Evolutionary conservation across 2,888 invertebrate species (phyloP), one percentile per base, ranked within the genome.

Genomic region (Lysandra coridon): DNA sequence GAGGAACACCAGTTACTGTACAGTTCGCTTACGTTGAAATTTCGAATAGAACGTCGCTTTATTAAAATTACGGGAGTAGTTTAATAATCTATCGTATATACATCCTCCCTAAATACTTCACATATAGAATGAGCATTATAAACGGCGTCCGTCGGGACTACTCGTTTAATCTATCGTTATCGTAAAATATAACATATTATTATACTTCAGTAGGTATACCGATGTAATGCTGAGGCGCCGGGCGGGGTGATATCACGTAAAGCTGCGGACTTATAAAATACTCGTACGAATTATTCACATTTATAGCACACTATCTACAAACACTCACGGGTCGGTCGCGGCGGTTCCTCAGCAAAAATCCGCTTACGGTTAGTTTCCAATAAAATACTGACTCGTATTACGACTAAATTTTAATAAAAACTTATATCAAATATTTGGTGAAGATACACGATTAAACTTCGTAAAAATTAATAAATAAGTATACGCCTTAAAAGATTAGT

Each of bases 201-300:
- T 62, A 62, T 62, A 83, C 80, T 83, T 83, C 82, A 83, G 81
- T 84, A 84, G 83, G 82, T 84, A 82, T 81, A 84, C 81, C 79
- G 91, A 90, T 89, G 88, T 89, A 86, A 87, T 90, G 90, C 93
- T 87, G 89, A 88, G 91, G 92, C 92, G 92, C 91, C 93, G 88
- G 87, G 87, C 86, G 87, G 88, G 89, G 91, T 91, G 90, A 90
- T 88, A 90, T 93, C 93, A 91, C 90, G 93, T 94, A 93, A 93
- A 94, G 93, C 93, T 92, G 94, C 90, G 92, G 90, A 93, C 94
- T 93, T 93, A 94, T 92, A 94, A 91, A 92, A 92, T 93, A 94
- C 90, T 94, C 93, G 93, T 94, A 93, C 93, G 94, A 94, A 94
- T 93, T 94, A 94, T 94, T 93, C 93, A 94, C 94, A 93, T 92